These are phyloP conservation scores for Pyrocephalus nanus DNA, from an alignment of 2,797 vertebrate genomes.

Conservation along the genomic window DNA sequence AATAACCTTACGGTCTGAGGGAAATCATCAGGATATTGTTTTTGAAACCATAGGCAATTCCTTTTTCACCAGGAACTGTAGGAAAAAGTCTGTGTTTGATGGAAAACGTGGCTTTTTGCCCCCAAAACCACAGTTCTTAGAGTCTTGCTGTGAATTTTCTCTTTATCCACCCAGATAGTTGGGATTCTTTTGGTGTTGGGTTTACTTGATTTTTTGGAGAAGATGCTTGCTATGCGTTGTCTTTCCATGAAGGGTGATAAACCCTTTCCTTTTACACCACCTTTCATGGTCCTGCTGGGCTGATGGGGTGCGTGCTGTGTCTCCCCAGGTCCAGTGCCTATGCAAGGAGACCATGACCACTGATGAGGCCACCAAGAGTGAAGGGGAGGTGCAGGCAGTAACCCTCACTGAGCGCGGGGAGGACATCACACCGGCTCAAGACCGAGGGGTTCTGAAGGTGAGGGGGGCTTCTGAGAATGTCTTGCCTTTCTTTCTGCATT, in stretches of 20 bases:
- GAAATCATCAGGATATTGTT: conserved; percentile 52
- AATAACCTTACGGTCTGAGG: conserved; percentile 15
- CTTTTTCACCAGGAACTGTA: background rate
- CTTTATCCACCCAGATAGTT: background rate
- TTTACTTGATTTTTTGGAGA: background rate
- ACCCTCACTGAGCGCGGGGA: conserved; percentile 82
- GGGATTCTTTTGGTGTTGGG: background rate
- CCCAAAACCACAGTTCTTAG: rapidly evolving
- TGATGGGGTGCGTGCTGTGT: background rate
- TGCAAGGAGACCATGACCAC: conserved; percentile 85
- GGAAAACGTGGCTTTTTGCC: background rate
- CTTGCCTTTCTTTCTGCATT: background rate
- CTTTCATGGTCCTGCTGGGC: background rate
- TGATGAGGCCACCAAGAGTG: conserved; percentile 83
- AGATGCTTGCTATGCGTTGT: background rate
- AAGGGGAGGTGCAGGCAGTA: conserved; percentile 76
- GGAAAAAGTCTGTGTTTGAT: background rate
- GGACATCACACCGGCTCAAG: conserved; percentile 86
- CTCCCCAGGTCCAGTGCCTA: conserved; percentile 4
- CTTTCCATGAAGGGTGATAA: background rate
- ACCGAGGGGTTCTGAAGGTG: conserved; percentile 91
- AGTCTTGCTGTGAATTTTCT: background rate
- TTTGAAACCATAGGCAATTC: background rate
- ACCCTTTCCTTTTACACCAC: background rate
- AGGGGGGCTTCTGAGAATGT: background rate